Evolutionary conservation across 1,140 invertebrate species (phyloP).

Genomic region (Doryteuthis pealeii): DNA sequence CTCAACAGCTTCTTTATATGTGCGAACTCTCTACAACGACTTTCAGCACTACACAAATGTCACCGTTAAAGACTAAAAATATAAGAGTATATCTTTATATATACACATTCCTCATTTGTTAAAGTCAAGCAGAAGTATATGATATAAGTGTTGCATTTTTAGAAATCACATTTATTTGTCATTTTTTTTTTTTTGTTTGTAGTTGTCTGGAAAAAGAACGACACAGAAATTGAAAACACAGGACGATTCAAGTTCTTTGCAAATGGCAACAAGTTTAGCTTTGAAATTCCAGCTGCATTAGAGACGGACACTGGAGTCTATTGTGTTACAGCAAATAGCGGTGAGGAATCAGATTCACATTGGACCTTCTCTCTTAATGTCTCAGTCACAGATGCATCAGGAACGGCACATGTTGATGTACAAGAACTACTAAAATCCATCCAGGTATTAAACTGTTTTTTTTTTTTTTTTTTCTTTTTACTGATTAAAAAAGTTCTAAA

Average conservation of each 20-base stretch:
- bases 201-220: slow-evolving; percentile 86
- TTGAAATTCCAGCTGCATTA: slow-evolving; percentile 73
- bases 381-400: slow-evolving; percentile 38
- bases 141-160: no score
- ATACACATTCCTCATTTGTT: no score
- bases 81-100: no score
- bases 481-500: not conserved
- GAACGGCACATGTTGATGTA: slow-evolving; percentile 43
- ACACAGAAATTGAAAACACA: slow-evolving; percentile 76
- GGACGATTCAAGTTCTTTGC: slow-evolving; percentile 76
- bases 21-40: no score
- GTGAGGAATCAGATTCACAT: slow-evolving; percentile 28
- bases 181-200: slow-evolving; percentile 22
- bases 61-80: no score
- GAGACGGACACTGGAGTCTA: slow-evolving; percentile 87
- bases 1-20: no score
- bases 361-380: slow-evolving; percentile 50
- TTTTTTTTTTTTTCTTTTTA: not conserved
- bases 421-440: slow-evolving; percentile 44
- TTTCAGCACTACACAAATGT: no score
- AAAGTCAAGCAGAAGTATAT: no score
- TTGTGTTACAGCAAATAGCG: slow-evolving; percentile 72
- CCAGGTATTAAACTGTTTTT: slow-evolving; percentile 25
- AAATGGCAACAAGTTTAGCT: slow-evolving; percentile 71
- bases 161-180: no score